Base-by-base conservation (phyloP, 2,113 vertebrate genomes). In the Hippopotamus amphibius region DNA sequence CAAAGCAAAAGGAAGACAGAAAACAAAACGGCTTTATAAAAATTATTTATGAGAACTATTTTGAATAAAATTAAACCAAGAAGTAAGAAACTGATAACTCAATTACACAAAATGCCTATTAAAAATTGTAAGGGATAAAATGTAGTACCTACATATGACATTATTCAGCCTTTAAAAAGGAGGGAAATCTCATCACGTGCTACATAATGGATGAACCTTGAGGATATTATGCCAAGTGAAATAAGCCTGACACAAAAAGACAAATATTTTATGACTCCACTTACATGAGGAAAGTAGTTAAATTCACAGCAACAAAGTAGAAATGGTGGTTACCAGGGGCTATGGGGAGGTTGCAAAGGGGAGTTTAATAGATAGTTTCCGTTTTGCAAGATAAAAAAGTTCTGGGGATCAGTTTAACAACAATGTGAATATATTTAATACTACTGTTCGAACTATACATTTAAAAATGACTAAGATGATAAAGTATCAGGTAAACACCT, bases 11-110 rank as follows among this genome's bases (percentile, higher is more conserved):
- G 22, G 10, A 76, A 93, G 59, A 81, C n/a, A 86, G 69, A n/a
- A 82, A 72, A 72, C 53, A 74, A 85, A 63, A 57, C 50, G 19
- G n/a, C 21, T 46, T 85, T 63, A 46, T 12, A 71, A 80, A 80
- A 90, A 77, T 90, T 46, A 95, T 55, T 63, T 80, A 71, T 13
- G 79, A 63, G n/a, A 86, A 95, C 15, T 71, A 87, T 43, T 86
- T 19, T 95, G 65, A 65, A 92, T 81, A 55, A 80, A 63, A 68
- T 83, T 55, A 83, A 80, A 63, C 9, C 15, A 55, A 95, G 65
- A 85, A 57, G 50, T 59, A 66, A 15, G 19, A 74, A 80, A 63
- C 46, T 30, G 55, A 16, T 17, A 84, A 89, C 77, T 33, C 69
- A 76, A 33, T 71, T 48, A 55, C 7, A 74, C 48, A 68, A 28